These are phyloP conservation scores for Chrysogorgia sp. DNA, from an alignment of 92 coral and sea anemone genomes.

Conservation along the genomic window DNA sequence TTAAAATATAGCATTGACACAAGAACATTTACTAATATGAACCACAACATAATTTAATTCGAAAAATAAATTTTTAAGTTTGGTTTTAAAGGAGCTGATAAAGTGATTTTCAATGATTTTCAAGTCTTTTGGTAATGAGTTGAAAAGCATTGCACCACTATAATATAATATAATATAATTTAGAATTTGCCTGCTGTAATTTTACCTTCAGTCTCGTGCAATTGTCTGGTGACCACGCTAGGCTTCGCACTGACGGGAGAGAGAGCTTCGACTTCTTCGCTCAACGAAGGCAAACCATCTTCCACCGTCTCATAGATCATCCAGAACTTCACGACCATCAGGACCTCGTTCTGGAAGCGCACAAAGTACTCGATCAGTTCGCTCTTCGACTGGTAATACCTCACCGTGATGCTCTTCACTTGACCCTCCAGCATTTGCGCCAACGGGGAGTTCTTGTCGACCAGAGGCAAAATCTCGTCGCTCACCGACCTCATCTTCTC, in stretches of 20 bases:
- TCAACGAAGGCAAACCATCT: slow-evolving; percentile 77
- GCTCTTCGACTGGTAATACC: slow-evolving; percentile 56
- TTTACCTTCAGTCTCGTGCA: slow-evolving; percentile 83
- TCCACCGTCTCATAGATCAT: slow-evolving; percentile 82
- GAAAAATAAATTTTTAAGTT: background rate
- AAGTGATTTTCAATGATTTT: background rate
- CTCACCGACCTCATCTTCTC: slow-evolving; percentile 71
- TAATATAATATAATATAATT: background rate
- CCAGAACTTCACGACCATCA: slow-evolving; percentile 73
- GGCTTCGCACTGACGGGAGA: slow-evolving; percentile 74
- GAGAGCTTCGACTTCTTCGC: slow-evolving; percentile 71
- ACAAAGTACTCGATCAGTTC: slow-evolving; percentile 70
- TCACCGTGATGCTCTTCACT: slow-evolving; percentile 64
- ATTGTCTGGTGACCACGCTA: slow-evolving; percentile 69
- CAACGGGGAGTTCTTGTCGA: slow-evolving; percentile 76
- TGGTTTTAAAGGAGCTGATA: background rate
- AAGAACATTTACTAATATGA: background rate
- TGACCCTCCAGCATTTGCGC: slow-evolving; percentile 72
- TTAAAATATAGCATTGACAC: background rate
- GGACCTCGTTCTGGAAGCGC: slow-evolving; percentile 66
- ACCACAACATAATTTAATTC: background rate
- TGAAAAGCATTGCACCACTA: background rate
- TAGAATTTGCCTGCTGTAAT: too few species aligned
- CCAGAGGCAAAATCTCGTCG: slow-evolving; percentile 66
- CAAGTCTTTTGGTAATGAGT: background rate